These are phyloP conservation scores for Lamellibrachia luymesi DNA, from an alignment of 1,140 invertebrate species.

Conservation along the genomic window DNA sequence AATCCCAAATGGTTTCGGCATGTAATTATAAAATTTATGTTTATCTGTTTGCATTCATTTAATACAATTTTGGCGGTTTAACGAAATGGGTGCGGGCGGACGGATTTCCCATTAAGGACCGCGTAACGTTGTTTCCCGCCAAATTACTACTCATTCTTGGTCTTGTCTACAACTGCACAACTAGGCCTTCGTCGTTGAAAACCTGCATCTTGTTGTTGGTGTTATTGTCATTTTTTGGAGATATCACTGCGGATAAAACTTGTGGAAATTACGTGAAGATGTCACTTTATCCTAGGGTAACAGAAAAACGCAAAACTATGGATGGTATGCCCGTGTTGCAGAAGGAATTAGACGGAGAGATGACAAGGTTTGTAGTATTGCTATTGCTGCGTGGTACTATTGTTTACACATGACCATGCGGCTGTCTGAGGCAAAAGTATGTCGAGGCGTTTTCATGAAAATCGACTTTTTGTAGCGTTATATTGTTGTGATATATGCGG, in stretches of 20 bases:
- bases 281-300: slow-evolving; percentile 1
- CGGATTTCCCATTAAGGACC: not conserved
- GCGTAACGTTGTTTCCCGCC: slow-evolving; percentile 2
- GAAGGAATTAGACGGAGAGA: not conserved
- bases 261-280: not conserved
- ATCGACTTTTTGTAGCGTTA: not conserved
- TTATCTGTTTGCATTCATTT: not conserved
- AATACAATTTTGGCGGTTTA: not conserved
- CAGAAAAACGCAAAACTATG: not conserved
- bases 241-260: slow-evolving; percentile 5
- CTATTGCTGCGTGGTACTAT: not conserved
- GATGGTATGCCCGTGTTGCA: not conserved
- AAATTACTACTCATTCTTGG: slow-evolving; percentile 5
- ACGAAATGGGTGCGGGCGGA: slow-evolving; percentile 2
- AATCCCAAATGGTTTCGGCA: not conserved
- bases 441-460: not conserved
- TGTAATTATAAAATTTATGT: not conserved
- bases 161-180: not conserved
- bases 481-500: not conserved
- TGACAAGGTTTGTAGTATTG: slow-evolving; percentile 1
- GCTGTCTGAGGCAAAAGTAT: not conserved
- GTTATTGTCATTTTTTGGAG: not conserved
- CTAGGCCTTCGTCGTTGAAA: not conserved
- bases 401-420: not conserved
- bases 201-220: not conserved